Conservation (phyloP, 1,140 invertebrate genomes). For the Pogonus chalceus region DNA sequence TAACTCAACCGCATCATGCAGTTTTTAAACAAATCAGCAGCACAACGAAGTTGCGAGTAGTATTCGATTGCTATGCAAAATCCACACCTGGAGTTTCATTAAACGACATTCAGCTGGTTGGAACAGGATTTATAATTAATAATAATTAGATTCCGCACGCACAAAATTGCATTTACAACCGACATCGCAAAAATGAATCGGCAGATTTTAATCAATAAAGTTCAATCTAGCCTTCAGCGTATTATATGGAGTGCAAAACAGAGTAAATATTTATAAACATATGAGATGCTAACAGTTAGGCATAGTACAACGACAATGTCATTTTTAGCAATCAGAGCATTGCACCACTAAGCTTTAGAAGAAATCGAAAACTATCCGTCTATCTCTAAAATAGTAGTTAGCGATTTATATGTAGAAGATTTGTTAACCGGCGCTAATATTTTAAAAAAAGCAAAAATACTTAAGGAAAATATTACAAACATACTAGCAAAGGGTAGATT, state of each 20-base stretch:
- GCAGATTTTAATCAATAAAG: neutral
- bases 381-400: constrained; percentile 16
- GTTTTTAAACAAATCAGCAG: constrained; percentile 11
- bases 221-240: neutral
- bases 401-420: neutral
- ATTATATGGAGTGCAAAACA: neutral
- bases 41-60: constrained; percentile 21
- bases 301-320: neutral
- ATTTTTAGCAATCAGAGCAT: too few relatives aligned
- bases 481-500: neutral
- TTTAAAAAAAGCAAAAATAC: neutral
- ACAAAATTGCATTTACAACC: neutral
- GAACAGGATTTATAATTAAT: constrained; percentile 21
- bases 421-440: neutral
- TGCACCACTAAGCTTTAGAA: neutral
- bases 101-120: constrained; percentile 22
- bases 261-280: neutral
- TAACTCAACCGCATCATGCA: neutral
- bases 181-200: neutral
- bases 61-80: constrained; percentile 24
- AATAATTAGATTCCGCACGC: neutral
- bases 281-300: neutral
- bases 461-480: neutral
- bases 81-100: constrained; percentile 20
- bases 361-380: neutral